Base-by-base conservation (phyloP, 1,140 invertebrate species). In the Tribolium castaneum region DNA sequence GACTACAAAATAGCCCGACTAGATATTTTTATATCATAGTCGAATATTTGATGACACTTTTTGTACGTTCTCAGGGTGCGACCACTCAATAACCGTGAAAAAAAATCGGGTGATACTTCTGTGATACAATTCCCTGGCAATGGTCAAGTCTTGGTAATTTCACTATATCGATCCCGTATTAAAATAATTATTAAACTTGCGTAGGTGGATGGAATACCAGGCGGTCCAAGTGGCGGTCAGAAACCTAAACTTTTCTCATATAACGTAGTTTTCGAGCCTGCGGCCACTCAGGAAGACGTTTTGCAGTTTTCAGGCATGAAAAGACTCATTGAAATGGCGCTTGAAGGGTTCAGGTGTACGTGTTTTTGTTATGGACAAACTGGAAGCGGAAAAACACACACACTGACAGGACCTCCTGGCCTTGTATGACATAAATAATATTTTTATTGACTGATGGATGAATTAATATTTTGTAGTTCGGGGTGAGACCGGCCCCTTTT, bases 321-420 rank as follows among this genome's bases (percentile, higher is more conserved):
- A 84, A 90, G 94, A 30, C 91, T 98, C 7, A 92, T 98, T 72
- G 95, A 97, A 84, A 97, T 97, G 95, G 95, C 95, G 7, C 90
- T 97, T 2, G 95, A 97, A 83, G 96, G 96, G 0, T 99, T 98
- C 86, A 96, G 95, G 78, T 96, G 96, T 79, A 99, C 98, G 2
- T 93, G 92, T 6, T 96, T 98, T 86, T 98, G 98, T 83, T 99
- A 99, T 87, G 98, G 98, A 50, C 97, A 99, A 88, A 99, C 97
- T 0, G 97, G 97, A 14, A 97, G 95, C 83, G 97, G 97, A 7
- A 99, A 99, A 88, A 99, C 97, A 0, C 96, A 97, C 85, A 98
- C 97, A 0, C 91, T 99, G 52, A 98, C 97, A 0, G 97, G 97
- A 70, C 97, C 96, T 56, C 96, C 95, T 1, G 92, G 93, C 82